Base-by-base conservation (phyloP, 2,888 invertebrate genomes). In the Pollenia amentaria region DNA sequence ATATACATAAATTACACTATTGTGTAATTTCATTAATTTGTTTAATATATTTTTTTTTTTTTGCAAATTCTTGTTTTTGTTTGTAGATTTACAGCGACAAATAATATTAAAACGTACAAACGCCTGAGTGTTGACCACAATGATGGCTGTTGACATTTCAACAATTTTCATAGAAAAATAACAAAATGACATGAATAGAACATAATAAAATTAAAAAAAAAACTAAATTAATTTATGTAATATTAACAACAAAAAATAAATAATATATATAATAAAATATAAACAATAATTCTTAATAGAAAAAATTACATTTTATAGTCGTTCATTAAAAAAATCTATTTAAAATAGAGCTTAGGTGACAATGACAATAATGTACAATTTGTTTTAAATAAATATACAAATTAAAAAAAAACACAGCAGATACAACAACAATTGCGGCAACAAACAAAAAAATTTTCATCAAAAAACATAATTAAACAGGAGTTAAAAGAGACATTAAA, bases 91-190 rank as follows among this genome's bases (percentile, higher is more conserved):
- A 53, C 40, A 38, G 55, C 40, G n/a, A 48, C 72, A 73, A 70
- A 70, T 53, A 53, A n/a, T 57, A 72, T 65, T 67, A 57, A 42
- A 84, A 79, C 53, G 67, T 38, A 73, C 44, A 42, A 83, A 83
- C 55, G 73, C 73, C 51, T 60, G 84, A 85, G 82, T 87, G 88
- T 87, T 87, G 87, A 85, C 88, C 86, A 72, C 88, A 89, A 88
- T 80, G 88, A 89, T 89, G 84, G 88, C 73, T 82, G 85, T 80
- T 87, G 88, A 82, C 88, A 88, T 89, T 89, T 87, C 86, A 88
- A 83, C 84, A 87, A 87, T 76, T 87, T 87, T 73, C 73, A 67
- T 87, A 81, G 42, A 78, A 81, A 82, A 87, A 81, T 84, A 64
- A 81, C 84, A 69, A 87, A 80, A 84, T 84, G 77, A 78, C 84